Evolutionary conservation across 2,888 invertebrate species (phyloP), one percentile per base, ranked within the genome.

Genomic region (Philhelius pedissequus): DNA sequence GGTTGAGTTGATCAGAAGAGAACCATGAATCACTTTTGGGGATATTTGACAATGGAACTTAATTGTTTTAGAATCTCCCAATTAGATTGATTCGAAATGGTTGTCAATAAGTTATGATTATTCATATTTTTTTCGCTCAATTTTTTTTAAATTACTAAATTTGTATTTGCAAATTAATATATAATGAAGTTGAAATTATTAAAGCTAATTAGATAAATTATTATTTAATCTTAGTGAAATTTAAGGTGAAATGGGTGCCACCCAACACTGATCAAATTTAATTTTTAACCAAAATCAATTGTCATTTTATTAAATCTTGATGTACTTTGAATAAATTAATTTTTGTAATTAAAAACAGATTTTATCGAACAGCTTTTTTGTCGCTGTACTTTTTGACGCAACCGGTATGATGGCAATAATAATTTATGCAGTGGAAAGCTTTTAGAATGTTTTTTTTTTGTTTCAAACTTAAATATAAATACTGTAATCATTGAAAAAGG

Each of bases 391-490:
- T 22, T 38, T 38, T 7, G 22, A 4, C 0, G 18, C 8, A 58
- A 58, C 58, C 58, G 58, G 58, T 58, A 58, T 7, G 9, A 6
- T 5, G 3, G 11, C 1, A 18, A 15, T 7, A 43, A 8, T 32
- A 56, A 56, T 58, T 58, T 58, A 58, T 38, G 3, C 58, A 58
- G n/a, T 58, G 58, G 58, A 58, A 58, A 58, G 11, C 58, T 58
- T 58, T 38, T n/a, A 38, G 9, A 56, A 20, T 20, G n/a, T n/a
- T n/a, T n/a, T 20, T 18, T 43, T 3, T 8, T 3, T 18, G 3
- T 7, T 40, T 15, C 13, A 38, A 35, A 38, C n/a, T n/a, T n/a
- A n/a, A n/a, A n/a, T n/a, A n/a, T n/a, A n/a, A n/a, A n/a, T n/a
- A n/a, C n/a, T n/a, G n/a, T n/a, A n/a, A 15, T 40, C 1, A 15